Percentiles rank a stretch among this genome's conserved stretches.
These are phyloP conservation scores for Papilio xuthus DNA, from an alignment of 1,140 invertebrate genomes.

Conservation along the genomic window DNA sequence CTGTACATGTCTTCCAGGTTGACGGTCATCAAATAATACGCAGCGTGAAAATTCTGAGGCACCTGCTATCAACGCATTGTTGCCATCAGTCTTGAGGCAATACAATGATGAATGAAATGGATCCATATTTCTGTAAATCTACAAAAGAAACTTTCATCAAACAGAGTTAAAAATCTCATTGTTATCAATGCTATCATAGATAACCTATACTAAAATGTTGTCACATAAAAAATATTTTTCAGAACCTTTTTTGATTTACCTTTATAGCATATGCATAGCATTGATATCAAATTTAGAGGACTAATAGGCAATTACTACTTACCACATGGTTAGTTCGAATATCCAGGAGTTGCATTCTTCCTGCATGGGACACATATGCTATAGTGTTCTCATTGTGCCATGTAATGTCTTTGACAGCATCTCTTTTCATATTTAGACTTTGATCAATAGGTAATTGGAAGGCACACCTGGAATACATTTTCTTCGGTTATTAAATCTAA, in stretches of 20 bases:
- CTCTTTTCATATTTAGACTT: slow-evolving; percentile 40
- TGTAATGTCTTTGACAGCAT: slow-evolving; percentile 56
- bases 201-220: no score
- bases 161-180: not conserved
- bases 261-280: not conserved
- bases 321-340: slow-evolving; percentile 54
- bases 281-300: not conserved
- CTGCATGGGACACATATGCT: slow-evolving; percentile 59
- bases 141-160: slow-evolving; percentile 39
- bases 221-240: no score
- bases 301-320: slow-evolving; percentile 30
- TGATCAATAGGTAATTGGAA: slow-evolving; percentile 45
- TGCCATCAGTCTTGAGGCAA: slow-evolving; percentile 62
- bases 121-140: slow-evolving; percentile 62
- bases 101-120: slow-evolving; percentile 66
- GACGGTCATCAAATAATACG: slow-evolving; percentile 63
- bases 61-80: slow-evolving; percentile 58
- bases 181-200: not conserved
- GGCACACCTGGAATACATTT: slow-evolving; percentile 47
- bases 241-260: not conserved
- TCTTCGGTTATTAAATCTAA: not conserved
- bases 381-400: slow-evolving; percentile 61
- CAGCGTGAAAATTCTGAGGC: slow-evolving; percentile 67
- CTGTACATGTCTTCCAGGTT: slow-evolving; percentile 57
- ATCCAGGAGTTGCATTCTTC: slow-evolving; percentile 55